Base-by-base conservation (phyloP, 2,797 vertebrate species). In the Phrynocephalus guinanensis region DNA sequence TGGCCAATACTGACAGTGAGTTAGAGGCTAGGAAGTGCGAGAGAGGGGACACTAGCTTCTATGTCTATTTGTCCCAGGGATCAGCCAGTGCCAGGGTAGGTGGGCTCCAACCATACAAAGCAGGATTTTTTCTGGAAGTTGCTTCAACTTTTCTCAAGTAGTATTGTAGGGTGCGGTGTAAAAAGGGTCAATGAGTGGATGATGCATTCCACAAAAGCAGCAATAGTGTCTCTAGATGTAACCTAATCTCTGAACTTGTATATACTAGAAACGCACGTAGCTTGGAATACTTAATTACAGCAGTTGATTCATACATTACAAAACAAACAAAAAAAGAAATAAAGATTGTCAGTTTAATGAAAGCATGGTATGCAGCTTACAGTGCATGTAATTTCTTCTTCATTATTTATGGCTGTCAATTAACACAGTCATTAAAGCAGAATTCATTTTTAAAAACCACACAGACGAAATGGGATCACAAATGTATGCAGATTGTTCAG, bases 331-430 rank as follows among this genome's bases (percentile, higher is more conserved):
- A 38, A 20, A 20, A 30, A 75, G 18, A 85, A 84, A 88, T 10
- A 79, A 48, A 86, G 1, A 9, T 8, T 52, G 13, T 26, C 38
- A 76, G 4, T 22, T 85, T 60, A 82, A 66, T 13, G 38, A 20
- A 28, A 82, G 79, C 50, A 79, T 2, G 84, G 70, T 50, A 84
- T 87, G 20, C 44, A 85, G 87, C 89, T 86, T 85, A 85, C 66
- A 90, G 63, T 28, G 52, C 88, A 63, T 60, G 72, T 33, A 85
- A 87, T 95, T 94, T 92, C 0, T 87, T 93, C 93, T 93, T 93
- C 94, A 94, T 95, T 95, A 91, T 87, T 91, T 38, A 76, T 91
- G 88, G 85, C 91, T 95, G 92, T 88, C 70, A 91, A 92, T 93
- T 94, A 94, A 84, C 88, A 48, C 10, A 84, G 87, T 88, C 88